Evolutionary conservation across 2,113 vertebrate genomes (phyloP).

Genomic region (Apodemus speciosus): DNA sequence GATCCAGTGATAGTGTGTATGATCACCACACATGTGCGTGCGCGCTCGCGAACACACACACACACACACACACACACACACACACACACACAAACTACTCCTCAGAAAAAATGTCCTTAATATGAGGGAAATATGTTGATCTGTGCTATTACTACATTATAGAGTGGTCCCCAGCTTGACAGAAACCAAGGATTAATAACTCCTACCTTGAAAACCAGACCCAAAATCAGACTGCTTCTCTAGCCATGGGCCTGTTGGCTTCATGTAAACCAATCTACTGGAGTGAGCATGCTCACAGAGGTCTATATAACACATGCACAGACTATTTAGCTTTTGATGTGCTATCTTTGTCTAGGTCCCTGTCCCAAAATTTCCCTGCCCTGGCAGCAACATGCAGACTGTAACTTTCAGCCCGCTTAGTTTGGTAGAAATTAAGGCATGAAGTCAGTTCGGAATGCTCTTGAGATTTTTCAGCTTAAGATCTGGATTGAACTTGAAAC

Average conservation of each 20-base stretch:
- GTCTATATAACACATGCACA: neutral
- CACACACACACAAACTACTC: slow-evolving; percentile 80
- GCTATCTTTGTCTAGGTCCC: neutral
- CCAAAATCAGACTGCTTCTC: slow-evolving; percentile 78
- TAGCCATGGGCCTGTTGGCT: neutral
- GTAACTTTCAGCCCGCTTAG: neutral
- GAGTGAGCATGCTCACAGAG: neutral
- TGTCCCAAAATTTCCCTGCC: slow-evolving; percentile 15
- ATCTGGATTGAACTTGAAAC: slow-evolving; percentile 13
- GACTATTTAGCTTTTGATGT: neutral
- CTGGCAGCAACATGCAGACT: neutral
- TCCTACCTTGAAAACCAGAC: slow-evolving; percentile 85
- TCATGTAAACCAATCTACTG: neutral
- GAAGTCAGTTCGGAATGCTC: neutral
- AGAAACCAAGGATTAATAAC: slow-evolving; percentile 84
- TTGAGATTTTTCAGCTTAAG: slow-evolving; percentile 41
- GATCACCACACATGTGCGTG: too few species aligned
- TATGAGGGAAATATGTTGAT: slow-evolving; percentile 78
- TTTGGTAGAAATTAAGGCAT: neutral
- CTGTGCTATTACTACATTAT: slow-evolving; percentile 83
- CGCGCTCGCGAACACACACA: too few species aligned
- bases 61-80: slow-evolving; percentile 83
- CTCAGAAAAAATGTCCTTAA: slow-evolving; percentile 81
- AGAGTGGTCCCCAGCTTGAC: slow-evolving; percentile 89
- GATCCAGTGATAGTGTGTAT: slow-evolving; percentile 84